These are phyloP conservation scores for Drosophila lacicola DNA, from an alignment of 2,888 invertebrate species.

Conservation along the genomic window DNA sequence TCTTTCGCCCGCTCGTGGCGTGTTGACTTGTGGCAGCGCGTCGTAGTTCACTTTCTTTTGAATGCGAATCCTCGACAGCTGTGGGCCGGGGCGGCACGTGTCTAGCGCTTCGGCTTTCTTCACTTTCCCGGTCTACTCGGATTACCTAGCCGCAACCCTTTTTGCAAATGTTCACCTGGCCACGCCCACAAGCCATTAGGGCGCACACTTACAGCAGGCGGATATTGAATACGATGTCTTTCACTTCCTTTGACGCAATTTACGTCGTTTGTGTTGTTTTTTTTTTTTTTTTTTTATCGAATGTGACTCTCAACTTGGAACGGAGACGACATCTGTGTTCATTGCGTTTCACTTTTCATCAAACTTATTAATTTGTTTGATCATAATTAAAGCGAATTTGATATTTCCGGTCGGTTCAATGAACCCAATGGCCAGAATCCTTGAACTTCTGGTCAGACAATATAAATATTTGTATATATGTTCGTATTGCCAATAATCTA, in stretches of 20 bases:
- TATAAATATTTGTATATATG: slow-evolving; percentile 64
- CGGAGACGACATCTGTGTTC: slow-evolving; percentile 65
- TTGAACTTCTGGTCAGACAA: slow-evolving; percentile 74
- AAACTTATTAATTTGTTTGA: slow-evolving; percentile 76
- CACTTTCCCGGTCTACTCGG: slow-evolving; percentile 64
- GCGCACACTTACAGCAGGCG: slow-evolving; percentile 71
- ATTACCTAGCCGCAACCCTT: slow-evolving; percentile 53
- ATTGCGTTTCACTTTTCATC: slow-evolving; percentile 76
- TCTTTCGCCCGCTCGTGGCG: slow-evolving; percentile 5
- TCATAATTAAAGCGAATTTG: slow-evolving; percentile 80
- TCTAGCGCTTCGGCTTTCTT: slow-evolving; percentile 59
- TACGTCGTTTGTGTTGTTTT: slow-evolving; percentile 14
- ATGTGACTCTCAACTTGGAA: slow-evolving; percentile 15
- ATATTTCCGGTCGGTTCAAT: slow-evolving; percentile 83
- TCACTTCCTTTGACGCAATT: slow-evolving; percentile 41
- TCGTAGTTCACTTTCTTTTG: slow-evolving; percentile 60
- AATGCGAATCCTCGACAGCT: slow-evolving; percentile 54
- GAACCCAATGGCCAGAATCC: slow-evolving; percentile 73
- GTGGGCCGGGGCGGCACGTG: slow-evolving; percentile 63
- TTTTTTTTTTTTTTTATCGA: not conserved
- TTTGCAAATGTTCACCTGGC: slow-evolving; percentile 26
- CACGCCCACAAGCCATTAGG: slow-evolving; percentile 70
- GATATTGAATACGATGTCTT: slow-evolving; percentile 76
- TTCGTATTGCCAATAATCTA: slow-evolving; percentile 78
- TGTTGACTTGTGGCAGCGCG: slow-evolving; percentile 36